Percentiles rank a stretch among this genome's conserved stretches.
phyloP scores from a whole-genome alignment of 64 coral and sea anemone species.

The Actinia tenebrosa region DNA sequence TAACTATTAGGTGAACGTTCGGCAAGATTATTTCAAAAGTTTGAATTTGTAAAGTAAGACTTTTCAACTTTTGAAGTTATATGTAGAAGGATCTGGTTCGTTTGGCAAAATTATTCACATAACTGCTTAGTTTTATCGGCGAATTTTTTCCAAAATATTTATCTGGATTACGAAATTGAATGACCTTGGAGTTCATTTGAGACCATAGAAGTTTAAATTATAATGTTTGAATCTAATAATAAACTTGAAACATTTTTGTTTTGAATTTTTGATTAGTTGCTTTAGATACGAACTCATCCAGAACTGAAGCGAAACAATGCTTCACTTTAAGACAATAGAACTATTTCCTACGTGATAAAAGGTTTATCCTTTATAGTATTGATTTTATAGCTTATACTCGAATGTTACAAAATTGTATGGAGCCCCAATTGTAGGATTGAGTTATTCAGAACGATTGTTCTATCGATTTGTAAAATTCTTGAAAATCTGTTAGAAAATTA shows the following conservation, averaged over 20 bases:
- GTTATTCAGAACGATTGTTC: no score
- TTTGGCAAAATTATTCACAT: background rate
- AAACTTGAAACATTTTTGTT: background rate
- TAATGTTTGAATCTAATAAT: background rate
- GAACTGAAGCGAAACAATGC: background rate
- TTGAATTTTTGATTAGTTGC: background rate
- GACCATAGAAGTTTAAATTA: background rate
- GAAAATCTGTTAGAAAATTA: no score
- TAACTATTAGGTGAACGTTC: background rate
- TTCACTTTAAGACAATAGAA: background rate
- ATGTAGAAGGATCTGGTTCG: background rate
- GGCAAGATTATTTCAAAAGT: background rate
- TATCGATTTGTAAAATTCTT: no score
- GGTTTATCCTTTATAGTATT: background rate
- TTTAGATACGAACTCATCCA: background rate
- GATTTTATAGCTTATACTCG: no score
- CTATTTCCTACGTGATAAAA: background rate
- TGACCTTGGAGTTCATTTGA: background rate
- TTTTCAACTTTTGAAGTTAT: conserved; percentile 1
- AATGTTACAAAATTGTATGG: no score
- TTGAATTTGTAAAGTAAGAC: background rate
- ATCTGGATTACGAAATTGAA: background rate
- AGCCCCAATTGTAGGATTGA: no score
- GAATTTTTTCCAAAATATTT: background rate
- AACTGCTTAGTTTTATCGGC: background rate